Conservation (phyloP, 1,140 invertebrate genomes). For the Cherax destructor region DNA sequence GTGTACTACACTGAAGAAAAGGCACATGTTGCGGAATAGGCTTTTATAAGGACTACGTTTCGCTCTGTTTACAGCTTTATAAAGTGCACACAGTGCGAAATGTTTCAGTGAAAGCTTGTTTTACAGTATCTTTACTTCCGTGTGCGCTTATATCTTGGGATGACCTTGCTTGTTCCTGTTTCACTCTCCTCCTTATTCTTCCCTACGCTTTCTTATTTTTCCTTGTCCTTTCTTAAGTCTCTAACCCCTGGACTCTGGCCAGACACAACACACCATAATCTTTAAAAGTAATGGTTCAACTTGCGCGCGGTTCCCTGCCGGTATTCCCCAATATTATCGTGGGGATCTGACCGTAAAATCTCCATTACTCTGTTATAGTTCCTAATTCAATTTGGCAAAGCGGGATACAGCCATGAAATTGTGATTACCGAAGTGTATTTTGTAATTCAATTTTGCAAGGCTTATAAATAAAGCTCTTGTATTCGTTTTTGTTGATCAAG, state of each 20-base stretch:
- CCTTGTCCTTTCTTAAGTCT: neutral
- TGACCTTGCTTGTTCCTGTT: neutral
- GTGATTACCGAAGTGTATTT: constrained; percentile 26
- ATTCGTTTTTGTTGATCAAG: neutral
- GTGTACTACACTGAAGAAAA: neutral
- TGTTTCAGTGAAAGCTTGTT: no score
- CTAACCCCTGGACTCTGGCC: neutral
- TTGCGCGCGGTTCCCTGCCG: neutral
- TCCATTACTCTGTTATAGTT: constrained; percentile 7
- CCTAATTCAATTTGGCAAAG: constrained; percentile 25
- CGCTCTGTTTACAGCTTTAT: no score
- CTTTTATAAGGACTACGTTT: no score
- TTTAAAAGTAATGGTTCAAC: neutral
- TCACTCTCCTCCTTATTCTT: neutral
- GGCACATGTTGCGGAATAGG: no score
- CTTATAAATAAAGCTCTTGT: constrained; percentile 2
- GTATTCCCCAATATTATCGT: neutral
- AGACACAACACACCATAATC: neutral
- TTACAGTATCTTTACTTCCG: no score
- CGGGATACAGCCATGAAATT: neutral
- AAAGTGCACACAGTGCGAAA: no score
- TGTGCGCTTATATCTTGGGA: no score
- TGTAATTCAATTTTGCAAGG: constrained; percentile 3
- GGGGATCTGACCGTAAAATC: neutral
- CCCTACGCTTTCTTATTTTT: neutral